phyloP scores from a whole-genome alignment of 2,888 invertebrate genomes.

The Orchesella flavescens region DNA sequence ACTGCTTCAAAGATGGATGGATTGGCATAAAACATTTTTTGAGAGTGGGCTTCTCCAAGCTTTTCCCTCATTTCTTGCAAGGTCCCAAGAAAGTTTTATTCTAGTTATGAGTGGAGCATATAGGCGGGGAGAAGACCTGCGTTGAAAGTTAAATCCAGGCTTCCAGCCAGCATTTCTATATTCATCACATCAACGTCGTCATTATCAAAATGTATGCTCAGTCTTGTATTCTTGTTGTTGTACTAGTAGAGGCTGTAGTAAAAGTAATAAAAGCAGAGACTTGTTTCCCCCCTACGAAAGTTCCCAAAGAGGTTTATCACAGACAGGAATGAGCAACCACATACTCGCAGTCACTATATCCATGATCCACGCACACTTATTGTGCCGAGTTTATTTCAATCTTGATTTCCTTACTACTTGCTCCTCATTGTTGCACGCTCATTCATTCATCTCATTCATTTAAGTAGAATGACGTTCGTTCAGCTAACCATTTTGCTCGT shows the following conservation, averaged over 20 bases:
- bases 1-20: slow-evolving; percentile 34
- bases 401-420: slow-evolving; percentile 46
- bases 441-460: slow-evolving; percentile 37
- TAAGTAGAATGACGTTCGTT: no score
- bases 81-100: slow-evolving; percentile 13
- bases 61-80: neutral
- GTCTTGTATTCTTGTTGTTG: no score
- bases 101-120: neutral
- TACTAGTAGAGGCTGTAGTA: neutral
- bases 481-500: neutral
- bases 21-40: slow-evolving; percentile 45
- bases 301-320: neutral
- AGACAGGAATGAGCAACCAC: neutral
- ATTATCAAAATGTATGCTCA: no score
- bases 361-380: slow-evolving; percentile 12
- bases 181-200: no score
- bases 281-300: neutral
- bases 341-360: neutral
- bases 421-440: slow-evolving; percentile 36
- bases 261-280: slow-evolving; percentile 22
- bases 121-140: neutral
- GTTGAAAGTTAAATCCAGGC: no score
- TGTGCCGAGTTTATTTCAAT: slow-evolving; percentile 58
- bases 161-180: no score
- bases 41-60: slow-evolving; percentile 49